These are phyloP conservation scores for Conopomorpha cramerella DNA, from an alignment of 1,140 invertebrate species.

Conservation along the genomic window DNA sequence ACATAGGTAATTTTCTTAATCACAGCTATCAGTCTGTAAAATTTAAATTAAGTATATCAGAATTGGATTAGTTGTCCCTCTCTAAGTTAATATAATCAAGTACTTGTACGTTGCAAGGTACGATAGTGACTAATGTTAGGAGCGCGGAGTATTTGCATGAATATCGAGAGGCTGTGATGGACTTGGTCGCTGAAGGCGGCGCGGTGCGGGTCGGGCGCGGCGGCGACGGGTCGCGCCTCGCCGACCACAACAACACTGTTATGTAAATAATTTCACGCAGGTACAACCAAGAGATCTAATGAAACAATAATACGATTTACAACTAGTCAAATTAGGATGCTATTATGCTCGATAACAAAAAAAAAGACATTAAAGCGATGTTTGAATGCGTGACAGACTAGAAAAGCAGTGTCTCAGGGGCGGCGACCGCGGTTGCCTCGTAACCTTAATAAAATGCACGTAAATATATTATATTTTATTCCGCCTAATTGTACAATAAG, in stretches of 20 bases:
- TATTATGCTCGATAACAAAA: constrained; percentile 54
- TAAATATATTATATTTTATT: no score
- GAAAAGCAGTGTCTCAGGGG: constrained; percentile 54
- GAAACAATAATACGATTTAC: constrained; percentile 57
- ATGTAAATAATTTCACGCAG: constrained; percentile 51
- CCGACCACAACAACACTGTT: neutral
- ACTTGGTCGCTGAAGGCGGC: constrained; percentile 23
- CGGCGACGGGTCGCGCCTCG: neutral
- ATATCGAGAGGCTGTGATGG: constrained; percentile 23
- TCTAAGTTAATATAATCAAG: constrained; percentile 48
- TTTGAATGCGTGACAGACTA: constrained; percentile 55
- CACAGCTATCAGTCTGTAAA: constrained; percentile 61
- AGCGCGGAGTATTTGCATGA: constrained; percentile 45
- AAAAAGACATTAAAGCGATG: constrained; percentile 37
- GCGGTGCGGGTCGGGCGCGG: neutral
- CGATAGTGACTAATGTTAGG: constrained; percentile 58
- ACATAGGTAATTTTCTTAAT: constrained; percentile 62
- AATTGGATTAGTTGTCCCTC: constrained; percentile 53
- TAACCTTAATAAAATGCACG: constrained; percentile 33
- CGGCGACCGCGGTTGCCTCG: no score
- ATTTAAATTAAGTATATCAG: constrained; percentile 62
- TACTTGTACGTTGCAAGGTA: constrained; percentile 53
- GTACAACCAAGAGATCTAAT: constrained; percentile 60
- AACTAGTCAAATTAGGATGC: constrained; percentile 54
- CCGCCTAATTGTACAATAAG: no score